Base-by-base conservation (phyloP, 1,140 invertebrate species). In the Drosophila kanapiae region DNA sequence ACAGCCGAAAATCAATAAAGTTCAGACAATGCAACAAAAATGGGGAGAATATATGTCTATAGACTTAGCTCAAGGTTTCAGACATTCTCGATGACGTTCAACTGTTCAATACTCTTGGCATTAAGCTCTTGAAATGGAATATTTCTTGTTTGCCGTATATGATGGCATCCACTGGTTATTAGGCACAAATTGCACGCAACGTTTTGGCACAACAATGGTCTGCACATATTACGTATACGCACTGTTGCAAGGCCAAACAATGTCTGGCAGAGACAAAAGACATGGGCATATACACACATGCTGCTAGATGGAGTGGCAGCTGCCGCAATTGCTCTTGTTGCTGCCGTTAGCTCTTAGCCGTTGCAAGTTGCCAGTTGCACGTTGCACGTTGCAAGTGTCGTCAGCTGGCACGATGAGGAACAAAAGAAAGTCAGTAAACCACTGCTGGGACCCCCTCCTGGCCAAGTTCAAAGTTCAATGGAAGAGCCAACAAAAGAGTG, bases 401-500 rank as follows among this genome's bases (percentile, higher is more conserved):
- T 54, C 63, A 68, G 65, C 51, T 78, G 74, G 71, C 43, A 38
- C 47, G 43, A 43, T 58, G 27, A 51, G 23, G 37, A 69, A 74
- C 63, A 72, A 88, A 70, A 75, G 84, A 87, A 88, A 87, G 84
- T 71, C 72, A 82, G 64, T 70, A 69, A 75, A 47, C 40, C 61
- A 75, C 57, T 64, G 51, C 47, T 5, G 31, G 42, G 49, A 45
- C 45, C 9, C 16, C 23, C n/a, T n/a, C 23, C 56, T 63, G 74
- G 82, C 69, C 85, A 88, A 87, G 84, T 87, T 87, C 84, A 87
- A 80, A 87, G 84, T 87, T 87, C 84, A 87, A 74, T 80, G 83
- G 48, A 72, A 75, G 79, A 65, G 29, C 62, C 43, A 47, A 59
- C 67, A 82, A 67, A 49, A 49, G 57, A 54, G 33, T 23, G 23